phyloP scores from a whole-genome alignment of 37 sponge, comb jelly and placozoan species.

The Haliclona indistincta region DNA sequence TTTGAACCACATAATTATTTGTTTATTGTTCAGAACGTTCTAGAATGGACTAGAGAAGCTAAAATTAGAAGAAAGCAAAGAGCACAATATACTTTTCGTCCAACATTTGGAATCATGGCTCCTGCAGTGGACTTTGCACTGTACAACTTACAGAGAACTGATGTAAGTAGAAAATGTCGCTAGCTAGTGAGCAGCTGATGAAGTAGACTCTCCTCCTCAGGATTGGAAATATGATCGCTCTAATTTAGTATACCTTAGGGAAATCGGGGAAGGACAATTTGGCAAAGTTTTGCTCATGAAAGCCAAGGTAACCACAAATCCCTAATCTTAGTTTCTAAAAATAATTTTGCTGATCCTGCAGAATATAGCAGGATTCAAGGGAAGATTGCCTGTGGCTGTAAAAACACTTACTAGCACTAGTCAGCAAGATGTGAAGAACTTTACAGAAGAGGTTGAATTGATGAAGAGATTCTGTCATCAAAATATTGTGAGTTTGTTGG shows the following conservation, averaged over 20 bases:
- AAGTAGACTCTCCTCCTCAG: too few relatives aligned
- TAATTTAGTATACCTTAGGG: conserved; percentile 51
- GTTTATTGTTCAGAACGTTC: too few relatives aligned
- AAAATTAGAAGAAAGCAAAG: too few relatives aligned
- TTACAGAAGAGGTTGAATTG: conserved; percentile 58
- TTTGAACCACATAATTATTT: too few relatives aligned
- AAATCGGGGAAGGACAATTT: conserved; percentile 76
- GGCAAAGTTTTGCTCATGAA: conserved; percentile 75
- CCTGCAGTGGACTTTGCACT: conserved; percentile 20
- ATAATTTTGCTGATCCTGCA: conserved; percentile 1
- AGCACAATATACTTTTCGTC: conserved; percentile 5
- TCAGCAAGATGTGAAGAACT: conserved; percentile 27
- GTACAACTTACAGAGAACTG: conserved; percentile 27
- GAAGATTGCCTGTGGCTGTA: conserved; percentile 58
- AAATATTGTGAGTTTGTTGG: conserved; percentile 67
- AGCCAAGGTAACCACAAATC: conserved; percentile 54
- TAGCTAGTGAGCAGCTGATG: too few relatives aligned
- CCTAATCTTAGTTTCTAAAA: too few relatives aligned
- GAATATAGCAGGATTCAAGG: conserved; percentile 51
- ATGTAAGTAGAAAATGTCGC: too few relatives aligned
- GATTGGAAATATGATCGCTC: conserved; percentile 57
- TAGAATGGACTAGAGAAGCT: too few relatives aligned
- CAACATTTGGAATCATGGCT: conserved; percentile 31
- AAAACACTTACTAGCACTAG: conserved; percentile 55
- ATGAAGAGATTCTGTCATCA: conserved; percentile 72